Evolutionary conservation across 1,140 invertebrate species (phyloP).

Genomic region (Acromyrmex heyeri): DNA sequence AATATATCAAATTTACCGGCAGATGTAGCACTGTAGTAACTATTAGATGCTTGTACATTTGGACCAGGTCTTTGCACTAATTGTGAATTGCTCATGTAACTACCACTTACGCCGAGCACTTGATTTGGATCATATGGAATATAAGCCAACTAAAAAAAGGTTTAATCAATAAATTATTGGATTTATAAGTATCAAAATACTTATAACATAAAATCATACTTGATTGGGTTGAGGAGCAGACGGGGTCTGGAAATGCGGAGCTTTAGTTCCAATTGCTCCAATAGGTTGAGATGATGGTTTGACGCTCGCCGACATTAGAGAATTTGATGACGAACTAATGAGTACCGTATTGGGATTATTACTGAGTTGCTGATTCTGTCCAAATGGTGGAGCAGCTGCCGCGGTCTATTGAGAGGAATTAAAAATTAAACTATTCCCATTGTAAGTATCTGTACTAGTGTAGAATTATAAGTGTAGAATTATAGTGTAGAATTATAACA

Average conservation of each 20-base stretch:
- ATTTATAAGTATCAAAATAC: background rate
- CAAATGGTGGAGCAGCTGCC: conserved; percentile 89
- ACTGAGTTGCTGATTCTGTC: conserved; percentile 92
- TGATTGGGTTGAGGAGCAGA: conserved; percentile 87
- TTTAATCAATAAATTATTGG: background rate
- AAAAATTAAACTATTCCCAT: conserved; percentile 21
- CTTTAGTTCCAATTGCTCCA: conserved; percentile 92
- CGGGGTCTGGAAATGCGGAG: conserved; percentile 84
- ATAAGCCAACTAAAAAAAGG: conserved; percentile 83
- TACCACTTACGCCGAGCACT: conserved; percentile 86
- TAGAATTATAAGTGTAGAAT: background rate
- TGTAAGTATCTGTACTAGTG: background rate
- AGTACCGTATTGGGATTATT: conserved; percentile 95
- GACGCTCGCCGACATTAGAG: conserved; percentile 95
- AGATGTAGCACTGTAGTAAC: conserved; percentile 87
- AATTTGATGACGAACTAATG: conserved; percentile 95
- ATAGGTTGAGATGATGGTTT: conserved; percentile 94
- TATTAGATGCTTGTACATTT: conserved; percentile 87
- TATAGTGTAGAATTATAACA: background rate
- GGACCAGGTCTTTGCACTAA: conserved; percentile 88
- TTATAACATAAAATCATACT: conserved; percentile 74
- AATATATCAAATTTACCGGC: conserved; percentile 81
- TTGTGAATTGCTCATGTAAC: conserved; percentile 88
- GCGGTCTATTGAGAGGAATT: conserved; percentile 84
- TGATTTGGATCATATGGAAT: conserved; percentile 87